phyloP scores from a whole-genome alignment of 2,113 vertebrate species.

The Macrotus californicus region DNA sequence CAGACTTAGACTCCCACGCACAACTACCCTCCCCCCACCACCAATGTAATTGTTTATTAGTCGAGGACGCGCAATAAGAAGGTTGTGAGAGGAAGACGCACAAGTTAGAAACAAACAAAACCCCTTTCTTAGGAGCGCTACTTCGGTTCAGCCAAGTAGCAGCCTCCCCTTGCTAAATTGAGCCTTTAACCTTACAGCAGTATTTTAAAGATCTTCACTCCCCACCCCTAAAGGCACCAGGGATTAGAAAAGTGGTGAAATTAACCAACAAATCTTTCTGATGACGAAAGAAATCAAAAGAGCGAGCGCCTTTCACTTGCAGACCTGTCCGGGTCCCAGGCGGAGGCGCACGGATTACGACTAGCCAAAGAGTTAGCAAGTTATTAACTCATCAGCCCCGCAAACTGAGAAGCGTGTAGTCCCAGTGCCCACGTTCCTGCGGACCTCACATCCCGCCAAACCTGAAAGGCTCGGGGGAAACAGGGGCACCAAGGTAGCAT shows the following conservation, averaged over 20 bases:
- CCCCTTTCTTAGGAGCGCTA: background rate
- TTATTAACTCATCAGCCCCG: constrained; percentile 34
- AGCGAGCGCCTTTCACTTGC: background rate
- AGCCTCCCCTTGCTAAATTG: background rate
- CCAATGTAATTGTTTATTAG: background rate
- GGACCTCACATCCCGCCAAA: background rate
- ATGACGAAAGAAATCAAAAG: background rate
- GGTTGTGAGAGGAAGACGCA: background rate
- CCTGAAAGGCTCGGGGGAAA: background rate
- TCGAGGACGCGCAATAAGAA: background rate
- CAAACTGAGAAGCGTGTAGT: background rate
- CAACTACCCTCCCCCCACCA: background rate
- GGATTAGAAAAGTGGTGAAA: background rate
- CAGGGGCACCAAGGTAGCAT: background rate
- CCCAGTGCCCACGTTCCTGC: background rate
- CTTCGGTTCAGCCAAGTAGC: background rate
- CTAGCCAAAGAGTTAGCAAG: constrained; percentile 69
- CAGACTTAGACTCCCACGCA: background rate
- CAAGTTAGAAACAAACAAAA: constrained; percentile 20
- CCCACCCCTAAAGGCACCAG: background rate
- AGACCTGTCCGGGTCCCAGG: background rate
- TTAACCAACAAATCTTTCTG: background rate
- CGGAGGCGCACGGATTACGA: constrained; percentile 46
- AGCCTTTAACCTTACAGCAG: background rate
- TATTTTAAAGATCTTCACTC: background rate